Base-by-base conservation (phyloP, 2,888 invertebrate species). In the Fragum whitleyi region DNA sequence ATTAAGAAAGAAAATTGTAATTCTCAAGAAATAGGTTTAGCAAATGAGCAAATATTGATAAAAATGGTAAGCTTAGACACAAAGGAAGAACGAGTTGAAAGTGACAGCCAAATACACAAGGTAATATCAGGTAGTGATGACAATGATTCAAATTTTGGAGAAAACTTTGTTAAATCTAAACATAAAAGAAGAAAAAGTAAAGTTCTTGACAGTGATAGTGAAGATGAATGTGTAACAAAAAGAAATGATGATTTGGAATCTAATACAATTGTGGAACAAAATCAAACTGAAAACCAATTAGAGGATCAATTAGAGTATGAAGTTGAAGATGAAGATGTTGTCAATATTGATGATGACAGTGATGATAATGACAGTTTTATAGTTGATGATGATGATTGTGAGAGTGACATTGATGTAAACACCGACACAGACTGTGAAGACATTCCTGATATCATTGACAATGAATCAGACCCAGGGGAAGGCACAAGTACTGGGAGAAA, bases 191-290 rank as follows among this genome's bases (percentile, higher is more conserved):
- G 57, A 28, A 57, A 57, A 36, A 36, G 39, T 14, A 36, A 32
- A 36, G 29, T 32, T 6, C 75, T 75, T 67, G 68, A 75, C 32
- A 71, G 71, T 67, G 75, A 75, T 53, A 57, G 65, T 29, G 51
- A 55, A 47, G 79, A 74, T 57, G 71, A 75, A 29, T 26, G 53
- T 61, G 36, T 23, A 21, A 67, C 6, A 47, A 36, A 42, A 42
- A 75, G 16, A 47, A 47, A 29, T 59, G 53, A 65, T 65, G 26
- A 73, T 2, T n/a, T 11, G 9, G 6, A 21, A 19, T 14, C n/a
- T 26, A 19, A 29, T 61, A 3, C 14, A 11, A 47, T 1, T 28
- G 28, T 14, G 32, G 32, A 7, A 16, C 9, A 16, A 21, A 57
- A 23, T 42, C n/a, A 3, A 32, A 19, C 32, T 19, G 32, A 32